Conservation (phyloP, 2,113 vertebrate genomes). For the Tringa solitaria region DNA sequence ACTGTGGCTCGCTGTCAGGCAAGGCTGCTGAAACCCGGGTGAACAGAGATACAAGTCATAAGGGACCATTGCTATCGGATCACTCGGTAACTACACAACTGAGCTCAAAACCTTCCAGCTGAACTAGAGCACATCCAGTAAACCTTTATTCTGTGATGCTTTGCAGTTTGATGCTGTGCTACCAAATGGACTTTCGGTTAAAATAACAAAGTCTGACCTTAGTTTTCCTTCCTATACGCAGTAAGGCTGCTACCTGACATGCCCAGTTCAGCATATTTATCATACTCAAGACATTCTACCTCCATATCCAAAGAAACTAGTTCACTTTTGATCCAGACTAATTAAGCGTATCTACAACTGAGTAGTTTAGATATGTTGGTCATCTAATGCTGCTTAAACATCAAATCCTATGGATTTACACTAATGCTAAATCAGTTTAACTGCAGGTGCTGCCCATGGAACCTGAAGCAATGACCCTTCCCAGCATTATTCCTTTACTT, state of each 20-base stretch:
- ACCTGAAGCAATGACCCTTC: background rate
- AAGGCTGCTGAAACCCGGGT: background rate
- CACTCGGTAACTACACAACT: background rate
- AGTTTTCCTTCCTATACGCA: background rate
- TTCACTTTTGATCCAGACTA: background rate
- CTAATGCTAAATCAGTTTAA: background rate
- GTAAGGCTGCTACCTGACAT: background rate
- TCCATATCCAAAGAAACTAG: background rate
- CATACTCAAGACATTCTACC: background rate
- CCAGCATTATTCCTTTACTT: background rate
- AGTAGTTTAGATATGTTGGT: background rate
- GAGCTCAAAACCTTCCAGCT: background rate
- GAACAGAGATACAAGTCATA: background rate
- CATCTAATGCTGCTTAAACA: background rate
- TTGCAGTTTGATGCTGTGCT: background rate
- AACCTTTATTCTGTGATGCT: background rate
- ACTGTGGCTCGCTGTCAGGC: background rate
- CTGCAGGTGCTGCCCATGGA: background rate
- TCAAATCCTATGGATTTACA: background rate
- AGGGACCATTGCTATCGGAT: background rate
- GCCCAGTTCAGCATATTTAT: background rate
- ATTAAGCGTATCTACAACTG: background rate
- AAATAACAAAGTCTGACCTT: background rate
- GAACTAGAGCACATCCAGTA: background rate
- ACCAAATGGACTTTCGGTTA: background rate